Evolutionary conservation across 2,113 vertebrate species (phyloP), one percentile per base, ranked within the genome.

Genomic region (Elachura formosa): DNA sequence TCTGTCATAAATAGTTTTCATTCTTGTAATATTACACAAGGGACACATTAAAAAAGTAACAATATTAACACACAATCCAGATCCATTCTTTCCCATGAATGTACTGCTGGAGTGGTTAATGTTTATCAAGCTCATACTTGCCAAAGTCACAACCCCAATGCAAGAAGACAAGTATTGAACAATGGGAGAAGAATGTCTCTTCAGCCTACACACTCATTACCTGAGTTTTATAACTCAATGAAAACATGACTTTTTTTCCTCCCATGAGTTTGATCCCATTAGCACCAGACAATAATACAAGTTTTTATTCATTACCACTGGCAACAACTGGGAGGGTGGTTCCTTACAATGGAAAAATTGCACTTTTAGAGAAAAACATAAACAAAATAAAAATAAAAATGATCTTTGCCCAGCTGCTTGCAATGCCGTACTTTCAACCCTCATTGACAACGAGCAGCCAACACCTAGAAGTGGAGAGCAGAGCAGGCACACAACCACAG

Each of bases 111-210:
- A 89, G 71, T 16, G 1, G 76, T 95, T 91, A 84, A 94, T 7
- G 58, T 66, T 95, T 84, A 88, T 92, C 95, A 96, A 94, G 95
- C 93, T 95, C 94, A 82, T 94, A 95, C 95, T 95, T 97, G 95
- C 58, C 81, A 89, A 95, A 97, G 49, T 96, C 91, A 75, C 84
- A 96, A 94, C 58, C 81, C 46, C 61, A 92, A 89, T 91, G 41
- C 66, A 78, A 82, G 66, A 94, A 96, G 91, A 89, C 94, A 82
- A 87, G 91, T 81, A 92, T 92, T 93, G 89, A 95, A 96, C 94
- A 96, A 93, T 58, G 41, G 34, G 41, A 95, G 86, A 92, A 95
- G 84, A 94, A 95, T 93, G 85, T 25, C 24, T 97, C 80, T 89
- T 73, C 89, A 93, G 87, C 91, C 94, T 93, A 95, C 95, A 95